phyloP scores from a whole-genome alignment of 2,113 vertebrate species.

The Chaetodon auriga region DNA sequence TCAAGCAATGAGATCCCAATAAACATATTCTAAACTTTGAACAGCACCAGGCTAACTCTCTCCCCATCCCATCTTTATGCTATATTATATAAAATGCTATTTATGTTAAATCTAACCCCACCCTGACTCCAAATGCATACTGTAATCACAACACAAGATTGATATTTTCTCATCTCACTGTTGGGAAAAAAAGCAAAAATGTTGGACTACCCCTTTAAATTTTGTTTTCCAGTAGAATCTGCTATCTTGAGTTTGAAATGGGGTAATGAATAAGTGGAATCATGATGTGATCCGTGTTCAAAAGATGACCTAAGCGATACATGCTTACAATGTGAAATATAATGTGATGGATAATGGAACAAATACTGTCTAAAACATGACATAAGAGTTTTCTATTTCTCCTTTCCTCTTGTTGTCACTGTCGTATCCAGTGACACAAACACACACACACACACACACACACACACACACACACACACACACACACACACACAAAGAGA shows the following conservation, averaged over 20 bases:
- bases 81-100: no score
- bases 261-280: constrained; percentile 7
- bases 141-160: background rate
- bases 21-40: background rate
- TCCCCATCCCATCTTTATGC: no score
- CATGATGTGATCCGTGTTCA: constrained; percentile 26
- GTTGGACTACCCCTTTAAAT: background rate
- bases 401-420: constrained; percentile 52
- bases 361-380: constrained; percentile 41
- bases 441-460: constrained; percentile 38
- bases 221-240: background rate
- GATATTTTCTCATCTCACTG: background rate
- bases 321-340: constrained; percentile 47
- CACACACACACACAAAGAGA: constrained; percentile 24
- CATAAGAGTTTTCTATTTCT: constrained; percentile 34
- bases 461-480: constrained; percentile 43
- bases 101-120: no score
- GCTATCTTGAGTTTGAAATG: constrained; percentile 18
- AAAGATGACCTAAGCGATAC: constrained; percentile 51
- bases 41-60: background rate
- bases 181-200: background rate
- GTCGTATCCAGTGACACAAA: constrained; percentile 52
- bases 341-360: constrained; percentile 46
- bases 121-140: background rate
- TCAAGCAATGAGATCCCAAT: background rate